Conservation (phyloP, 2,888 invertebrate species). For the Xestia c-nigrum region DNA sequence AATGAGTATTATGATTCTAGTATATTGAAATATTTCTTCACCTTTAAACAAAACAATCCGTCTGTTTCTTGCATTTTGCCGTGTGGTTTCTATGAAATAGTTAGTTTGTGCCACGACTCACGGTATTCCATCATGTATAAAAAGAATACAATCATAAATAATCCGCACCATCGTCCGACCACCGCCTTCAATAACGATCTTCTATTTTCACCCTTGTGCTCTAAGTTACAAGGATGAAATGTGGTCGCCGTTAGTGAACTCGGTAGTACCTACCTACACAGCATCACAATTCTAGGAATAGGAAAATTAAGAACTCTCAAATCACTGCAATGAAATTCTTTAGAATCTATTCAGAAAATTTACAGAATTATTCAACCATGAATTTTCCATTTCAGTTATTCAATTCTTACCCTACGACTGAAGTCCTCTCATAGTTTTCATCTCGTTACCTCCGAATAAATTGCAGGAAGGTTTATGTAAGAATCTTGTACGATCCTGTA, state of each 20-base stretch:
- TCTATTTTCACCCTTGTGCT: no score
- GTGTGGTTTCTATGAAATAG: background rate
- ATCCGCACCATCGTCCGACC: no score
- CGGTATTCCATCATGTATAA: background rate
- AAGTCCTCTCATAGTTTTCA: constrained; percentile 10
- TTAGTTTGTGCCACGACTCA: background rate
- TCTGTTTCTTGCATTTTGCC: background rate
- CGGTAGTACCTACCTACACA: no score
- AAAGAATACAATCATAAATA: background rate
- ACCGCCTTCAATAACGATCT: no score
- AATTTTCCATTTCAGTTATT: constrained; percentile 44
- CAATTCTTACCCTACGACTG: constrained; percentile 25
- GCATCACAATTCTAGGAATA: background rate
- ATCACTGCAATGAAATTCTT: constrained; percentile 13
- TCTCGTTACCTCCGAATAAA: constrained; percentile 24
- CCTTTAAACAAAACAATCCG: background rate
- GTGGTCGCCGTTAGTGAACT: no score
- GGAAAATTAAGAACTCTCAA: constrained; percentile 17
- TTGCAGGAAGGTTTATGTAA: constrained; percentile 5
- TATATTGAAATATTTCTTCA: background rate
- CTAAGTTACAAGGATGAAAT: no score
- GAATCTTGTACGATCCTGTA: background rate
- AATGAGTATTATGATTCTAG: background rate
- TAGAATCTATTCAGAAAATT: constrained; percentile 18
- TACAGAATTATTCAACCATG: constrained; percentile 10